Conservation (phyloP, 2,797 vertebrate genomes). For the Cygnus olor region DNA sequence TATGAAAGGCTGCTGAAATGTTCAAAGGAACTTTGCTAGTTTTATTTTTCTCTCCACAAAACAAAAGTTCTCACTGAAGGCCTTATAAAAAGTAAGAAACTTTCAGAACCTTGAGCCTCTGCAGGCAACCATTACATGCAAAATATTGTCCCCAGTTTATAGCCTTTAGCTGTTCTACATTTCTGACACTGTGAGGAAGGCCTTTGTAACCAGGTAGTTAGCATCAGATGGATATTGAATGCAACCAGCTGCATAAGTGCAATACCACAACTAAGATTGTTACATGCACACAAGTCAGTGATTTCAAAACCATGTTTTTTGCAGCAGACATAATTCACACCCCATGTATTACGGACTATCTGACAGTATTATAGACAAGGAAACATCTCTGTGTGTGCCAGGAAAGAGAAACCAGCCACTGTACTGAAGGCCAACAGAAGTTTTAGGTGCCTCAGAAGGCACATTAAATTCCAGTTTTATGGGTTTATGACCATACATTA, state of each 20-base stretch:
- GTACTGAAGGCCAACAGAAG: neutral
- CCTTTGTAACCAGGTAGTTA: neutral
- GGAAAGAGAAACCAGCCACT: conserved; percentile 3
- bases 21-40: conserved; percentile 45
- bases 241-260: neutral
- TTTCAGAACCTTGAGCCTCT: conserved; percentile 6
- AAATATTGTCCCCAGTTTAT: neutral
- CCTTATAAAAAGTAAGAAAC: conserved; percentile 24
- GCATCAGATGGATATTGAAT: conserved; percentile 25
- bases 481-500: neutral
- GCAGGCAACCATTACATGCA: neutral
- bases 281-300: neutral
- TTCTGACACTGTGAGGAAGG: conserved; percentile 6
- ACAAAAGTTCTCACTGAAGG: conserved; percentile 27
- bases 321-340: neutral
- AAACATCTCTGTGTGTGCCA: neutral
- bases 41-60: conserved; percentile 54
- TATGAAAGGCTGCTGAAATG: conserved; percentile 45
- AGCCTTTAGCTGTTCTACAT: conserved; percentile 4
- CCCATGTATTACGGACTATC: neutral
- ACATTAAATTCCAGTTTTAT: neutral
- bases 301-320: neutral
- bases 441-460: conserved; percentile 7
- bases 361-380: neutral
- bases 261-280: neutral